Evolutionary conservation across 2,888 invertebrate genomes (phyloP).

Genomic region (Drosophila pegasa): DNA sequence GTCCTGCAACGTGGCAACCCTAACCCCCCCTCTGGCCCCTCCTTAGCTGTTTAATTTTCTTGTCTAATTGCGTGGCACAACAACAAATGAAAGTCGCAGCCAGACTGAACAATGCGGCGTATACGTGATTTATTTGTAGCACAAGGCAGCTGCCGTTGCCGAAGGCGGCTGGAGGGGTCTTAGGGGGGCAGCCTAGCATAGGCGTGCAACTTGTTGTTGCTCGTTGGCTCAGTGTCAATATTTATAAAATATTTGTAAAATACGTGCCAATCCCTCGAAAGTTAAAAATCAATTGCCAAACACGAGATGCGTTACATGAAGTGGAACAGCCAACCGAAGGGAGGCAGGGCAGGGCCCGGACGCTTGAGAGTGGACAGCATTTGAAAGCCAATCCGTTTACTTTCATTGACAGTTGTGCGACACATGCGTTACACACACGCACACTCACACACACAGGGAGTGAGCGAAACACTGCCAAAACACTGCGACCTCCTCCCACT

Average conservation of each 20-base stretch:
- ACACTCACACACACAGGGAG: background rate
- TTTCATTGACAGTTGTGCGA: conserved; percentile 78
- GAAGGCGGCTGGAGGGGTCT: background rate
- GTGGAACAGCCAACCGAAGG: conserved; percentile 3
- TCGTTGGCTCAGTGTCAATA: conserved; percentile 72
- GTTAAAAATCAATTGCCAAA: conserved; percentile 71
- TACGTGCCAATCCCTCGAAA: conserved; percentile 66
- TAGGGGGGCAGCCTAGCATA: background rate
- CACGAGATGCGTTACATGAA: conserved; percentile 44
- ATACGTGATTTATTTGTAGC: conserved; percentile 70
- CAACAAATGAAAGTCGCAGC: conserved; percentile 14
- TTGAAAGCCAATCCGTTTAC: conserved; percentile 79
- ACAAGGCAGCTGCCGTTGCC: background rate
- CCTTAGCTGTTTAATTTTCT: conserved; percentile 39
- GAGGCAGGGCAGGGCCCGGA: background rate
- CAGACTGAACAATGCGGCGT: conserved; percentile 44
- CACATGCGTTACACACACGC: conserved; percentile 65
- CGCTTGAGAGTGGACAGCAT: conserved; percentile 45
- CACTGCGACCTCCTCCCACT: background rate
- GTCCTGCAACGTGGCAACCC: conserved; percentile 4
- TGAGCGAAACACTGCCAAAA: conserved; percentile 1
- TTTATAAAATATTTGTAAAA: conserved; percentile 77
- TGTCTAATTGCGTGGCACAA: conserved; percentile 62
- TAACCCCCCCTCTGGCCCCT: background rate
- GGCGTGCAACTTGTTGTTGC: conserved; percentile 21